Conservation (phyloP, 2,113 vertebrate species). For the Fukomys damarensis region DNA sequence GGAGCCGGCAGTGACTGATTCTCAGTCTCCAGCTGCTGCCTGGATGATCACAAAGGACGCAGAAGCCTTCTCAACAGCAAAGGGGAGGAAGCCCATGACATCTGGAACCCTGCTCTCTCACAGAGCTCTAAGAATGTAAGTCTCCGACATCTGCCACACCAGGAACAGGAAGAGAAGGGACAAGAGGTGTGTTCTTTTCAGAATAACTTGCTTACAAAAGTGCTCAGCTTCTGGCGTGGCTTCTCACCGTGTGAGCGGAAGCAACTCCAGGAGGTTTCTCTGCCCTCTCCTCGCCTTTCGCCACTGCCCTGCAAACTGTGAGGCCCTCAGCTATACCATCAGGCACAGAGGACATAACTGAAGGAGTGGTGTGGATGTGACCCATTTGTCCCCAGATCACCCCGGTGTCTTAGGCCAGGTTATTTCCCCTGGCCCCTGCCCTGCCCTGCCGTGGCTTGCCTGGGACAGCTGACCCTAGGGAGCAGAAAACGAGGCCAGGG, state of each 20-base stretch:
- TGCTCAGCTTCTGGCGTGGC: background rate
- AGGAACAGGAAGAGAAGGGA: background rate
- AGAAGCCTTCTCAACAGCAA: background rate
- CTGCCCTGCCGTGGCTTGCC: background rate
- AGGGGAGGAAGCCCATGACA: background rate
- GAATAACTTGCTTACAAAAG: background rate
- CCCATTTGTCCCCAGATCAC: slow-evolving; percentile 10
- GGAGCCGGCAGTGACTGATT: background rate
- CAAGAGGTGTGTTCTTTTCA: background rate
- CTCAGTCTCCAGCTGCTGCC: background rate
- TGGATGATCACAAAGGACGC: background rate
- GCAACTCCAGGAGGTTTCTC: background rate
- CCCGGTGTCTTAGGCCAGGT: background rate
- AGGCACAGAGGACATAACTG: background rate
- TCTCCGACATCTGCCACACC: background rate
- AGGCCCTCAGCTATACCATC: background rate
- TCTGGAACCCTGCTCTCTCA: background rate
- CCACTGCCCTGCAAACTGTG: background rate
- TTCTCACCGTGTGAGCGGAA: background rate
- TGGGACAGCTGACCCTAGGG: background rate
- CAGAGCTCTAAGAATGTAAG: background rate
- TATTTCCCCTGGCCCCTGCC: background rate
- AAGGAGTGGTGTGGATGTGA: background rate
- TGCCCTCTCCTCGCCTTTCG: background rate
- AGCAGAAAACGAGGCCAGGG: background rate